These are phyloP conservation scores for Chelon auratus DNA, from an alignment of 2,797 vertebrate genomes.

Conservation along the genomic window DNA sequence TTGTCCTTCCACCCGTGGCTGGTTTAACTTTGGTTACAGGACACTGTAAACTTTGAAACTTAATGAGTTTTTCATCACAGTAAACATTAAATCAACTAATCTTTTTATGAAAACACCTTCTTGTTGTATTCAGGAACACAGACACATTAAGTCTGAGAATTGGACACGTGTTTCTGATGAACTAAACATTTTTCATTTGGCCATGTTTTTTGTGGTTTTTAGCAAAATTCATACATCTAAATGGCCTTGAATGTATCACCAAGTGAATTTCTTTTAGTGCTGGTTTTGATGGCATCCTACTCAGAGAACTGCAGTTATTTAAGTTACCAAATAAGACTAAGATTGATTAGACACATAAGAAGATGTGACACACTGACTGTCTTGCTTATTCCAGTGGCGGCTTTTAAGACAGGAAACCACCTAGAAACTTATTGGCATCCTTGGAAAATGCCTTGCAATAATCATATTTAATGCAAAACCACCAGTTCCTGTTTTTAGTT, in stretches of 20 bases:
- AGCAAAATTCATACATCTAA: background rate
- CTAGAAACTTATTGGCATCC: background rate
- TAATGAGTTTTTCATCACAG: background rate
- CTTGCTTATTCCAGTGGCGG: background rate
- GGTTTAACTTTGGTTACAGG: background rate
- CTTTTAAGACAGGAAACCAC: constrained; percentile 12
- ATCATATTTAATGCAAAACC: constrained; percentile 22
- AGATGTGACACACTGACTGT: background rate
- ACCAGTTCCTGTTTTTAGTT: constrained; percentile 15
- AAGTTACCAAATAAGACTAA: background rate
- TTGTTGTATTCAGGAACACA: constrained; percentile 1
- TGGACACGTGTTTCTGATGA: background rate
- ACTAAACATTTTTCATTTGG: background rate
- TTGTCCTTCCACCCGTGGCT: background rate
- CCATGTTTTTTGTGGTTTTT: background rate
- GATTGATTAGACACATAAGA: background rate
- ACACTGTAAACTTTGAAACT: background rate
- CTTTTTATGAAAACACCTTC: background rate
- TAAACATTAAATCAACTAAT: background rate
- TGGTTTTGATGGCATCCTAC: background rate
- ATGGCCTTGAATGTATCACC: background rate
- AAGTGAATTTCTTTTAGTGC: background rate
- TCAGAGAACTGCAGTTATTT: background rate
- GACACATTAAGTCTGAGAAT: constrained; percentile 1
- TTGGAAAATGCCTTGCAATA: background rate